Evolutionary conservation across 2,113 vertebrate genomes (phyloP).

Genomic region (Lepisosteus osseus): DNA sequence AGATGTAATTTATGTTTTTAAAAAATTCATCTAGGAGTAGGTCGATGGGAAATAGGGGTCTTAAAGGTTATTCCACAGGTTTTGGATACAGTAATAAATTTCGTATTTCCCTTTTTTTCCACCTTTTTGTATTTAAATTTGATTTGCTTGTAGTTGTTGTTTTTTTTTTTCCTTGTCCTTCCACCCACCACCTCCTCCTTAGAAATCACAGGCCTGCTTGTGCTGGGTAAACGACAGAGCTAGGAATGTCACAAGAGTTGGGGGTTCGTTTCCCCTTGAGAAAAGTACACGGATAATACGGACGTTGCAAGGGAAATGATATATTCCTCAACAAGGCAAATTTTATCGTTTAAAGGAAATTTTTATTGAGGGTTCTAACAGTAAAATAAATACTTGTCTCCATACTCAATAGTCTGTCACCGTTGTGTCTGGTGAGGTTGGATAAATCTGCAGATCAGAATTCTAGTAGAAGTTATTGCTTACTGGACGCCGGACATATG

Average conservation of each 20-base stretch:
- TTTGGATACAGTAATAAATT: constrained; percentile 74
- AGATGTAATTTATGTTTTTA: constrained; percentile 98
- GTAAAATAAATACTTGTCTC: not conserved
- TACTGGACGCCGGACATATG: constrained; percentile 68
- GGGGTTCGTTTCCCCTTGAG: not conserved
- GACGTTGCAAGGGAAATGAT: too few species aligned
- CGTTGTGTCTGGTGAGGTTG: constrained; percentile 67
- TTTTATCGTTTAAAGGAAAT: not conserved
- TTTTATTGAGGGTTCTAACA: too few species aligned
- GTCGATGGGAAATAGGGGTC: constrained; percentile 95
- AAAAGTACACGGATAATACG: not conserved
- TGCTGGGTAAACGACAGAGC: not conserved
- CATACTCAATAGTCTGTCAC: constrained; percentile 73
- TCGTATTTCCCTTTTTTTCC: constrained; percentile 51
- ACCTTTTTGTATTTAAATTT: constrained; percentile 70
- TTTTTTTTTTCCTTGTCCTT: constrained; percentile 39
- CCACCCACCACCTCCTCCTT: not conserved
- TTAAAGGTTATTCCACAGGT: constrained; percentile 91
- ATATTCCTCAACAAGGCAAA: not conserved
- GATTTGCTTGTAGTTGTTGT: constrained; percentile 50
- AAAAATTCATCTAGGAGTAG: constrained; percentile 96
- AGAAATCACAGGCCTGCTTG: not conserved
- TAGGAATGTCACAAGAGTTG: not conserved
- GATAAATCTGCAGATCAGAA: constrained; percentile 55
- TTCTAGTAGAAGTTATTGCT: constrained; percentile 73